Conservation (phyloP, 2,888 invertebrate species). For the Coenonympha glycerion region DNA sequence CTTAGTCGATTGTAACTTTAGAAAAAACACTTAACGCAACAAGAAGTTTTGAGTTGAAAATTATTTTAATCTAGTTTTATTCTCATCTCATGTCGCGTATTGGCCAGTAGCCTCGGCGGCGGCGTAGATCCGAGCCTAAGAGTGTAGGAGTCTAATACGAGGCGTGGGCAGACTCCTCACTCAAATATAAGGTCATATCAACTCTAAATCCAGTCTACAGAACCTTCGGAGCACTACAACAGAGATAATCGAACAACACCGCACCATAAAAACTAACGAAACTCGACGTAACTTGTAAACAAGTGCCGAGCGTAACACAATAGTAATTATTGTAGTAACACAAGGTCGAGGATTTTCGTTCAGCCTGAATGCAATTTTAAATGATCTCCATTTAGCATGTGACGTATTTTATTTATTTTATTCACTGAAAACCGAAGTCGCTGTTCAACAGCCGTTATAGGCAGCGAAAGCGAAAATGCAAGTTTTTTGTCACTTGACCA, state of each 20-base stretch:
- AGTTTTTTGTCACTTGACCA: no score
- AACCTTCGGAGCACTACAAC: slow-evolving; percentile 41
- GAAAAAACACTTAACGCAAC: background rate
- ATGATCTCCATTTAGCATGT: slow-evolving; percentile 45
- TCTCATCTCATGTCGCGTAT: no score
- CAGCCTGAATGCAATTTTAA: slow-evolving; percentile 42
- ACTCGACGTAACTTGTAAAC: slow-evolving; percentile 54
- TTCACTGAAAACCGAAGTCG: slow-evolving; percentile 28
- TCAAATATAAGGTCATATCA: slow-evolving; percentile 59
- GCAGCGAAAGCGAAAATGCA: slow-evolving; percentile 23
- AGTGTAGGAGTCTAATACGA: slow-evolving; percentile 66
- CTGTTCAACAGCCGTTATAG: slow-evolving; percentile 42
- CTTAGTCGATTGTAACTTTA: slow-evolving; percentile 4
- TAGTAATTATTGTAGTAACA: slow-evolving; percentile 39
- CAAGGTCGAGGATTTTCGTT: slow-evolving; percentile 51
- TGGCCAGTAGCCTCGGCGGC: no score
- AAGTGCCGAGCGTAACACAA: slow-evolving; percentile 58
- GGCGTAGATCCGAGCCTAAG: slow-evolving; percentile 43
- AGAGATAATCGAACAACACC: slow-evolving; percentile 34
- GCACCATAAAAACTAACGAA: slow-evolving; percentile 37
- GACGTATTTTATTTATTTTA: slow-evolving; percentile 55
- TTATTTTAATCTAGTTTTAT: slow-evolving; percentile 43
- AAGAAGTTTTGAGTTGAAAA: slow-evolving; percentile 26
- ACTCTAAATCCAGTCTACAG: slow-evolving; percentile 38
- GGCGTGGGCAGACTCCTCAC: slow-evolving; percentile 65